These are phyloP conservation scores for Tachycineta bicolor DNA, from an alignment of 2,113 vertebrate species.

Conservation along the genomic window DNA sequence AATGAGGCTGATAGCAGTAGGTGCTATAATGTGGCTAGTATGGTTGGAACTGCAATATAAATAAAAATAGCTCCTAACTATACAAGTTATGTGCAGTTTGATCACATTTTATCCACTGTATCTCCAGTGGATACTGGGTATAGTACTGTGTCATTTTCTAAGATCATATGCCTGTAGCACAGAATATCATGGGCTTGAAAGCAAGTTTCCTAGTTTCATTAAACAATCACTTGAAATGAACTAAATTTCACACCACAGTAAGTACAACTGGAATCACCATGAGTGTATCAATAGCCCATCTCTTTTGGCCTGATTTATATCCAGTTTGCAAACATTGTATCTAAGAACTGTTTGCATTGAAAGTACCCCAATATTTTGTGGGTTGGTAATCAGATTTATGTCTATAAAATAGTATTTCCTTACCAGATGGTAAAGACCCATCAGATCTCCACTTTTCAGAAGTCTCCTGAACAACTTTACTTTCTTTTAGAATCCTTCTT, in stretches of 20 bases:
- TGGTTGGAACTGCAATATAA: background rate
- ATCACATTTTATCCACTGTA: background rate
- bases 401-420: background rate
- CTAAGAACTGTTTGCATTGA: background rate
- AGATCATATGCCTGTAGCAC: background rate
- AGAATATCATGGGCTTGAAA: background rate
- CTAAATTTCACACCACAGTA: constrained; percentile 8
- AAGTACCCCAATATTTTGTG: background rate
- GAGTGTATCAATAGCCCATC: background rate
- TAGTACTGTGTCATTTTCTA: background rate
- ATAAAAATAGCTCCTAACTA: background rate
- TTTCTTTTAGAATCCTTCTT: background rate
- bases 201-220: background rate
- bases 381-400: background rate
- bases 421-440: background rate
- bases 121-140: background rate
- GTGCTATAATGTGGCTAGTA: background rate
- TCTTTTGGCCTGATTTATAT: background rate
- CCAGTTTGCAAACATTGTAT: background rate
- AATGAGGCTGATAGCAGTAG: background rate
- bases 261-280: background rate
- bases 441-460: background rate
- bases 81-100: background rate
- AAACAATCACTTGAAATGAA: background rate
- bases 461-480: background rate